Evolutionary conservation across 2,888 invertebrate genomes (phyloP).

Genomic region (Listrodromus nycthemerus): DNA sequence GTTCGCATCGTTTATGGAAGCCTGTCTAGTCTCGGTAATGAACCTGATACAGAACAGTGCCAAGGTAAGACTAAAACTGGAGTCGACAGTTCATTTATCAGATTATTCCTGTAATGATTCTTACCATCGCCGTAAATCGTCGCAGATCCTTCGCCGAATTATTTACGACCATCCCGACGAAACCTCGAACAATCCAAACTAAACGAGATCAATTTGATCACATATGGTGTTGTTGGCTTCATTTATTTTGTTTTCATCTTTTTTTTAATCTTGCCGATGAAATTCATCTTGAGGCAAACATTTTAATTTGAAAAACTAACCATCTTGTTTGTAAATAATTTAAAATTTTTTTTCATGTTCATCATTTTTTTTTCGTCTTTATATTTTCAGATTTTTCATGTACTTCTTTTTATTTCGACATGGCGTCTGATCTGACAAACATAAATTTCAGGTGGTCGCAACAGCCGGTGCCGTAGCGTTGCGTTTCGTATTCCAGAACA

Average conservation of each 20-base stretch:
- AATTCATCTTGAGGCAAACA: not conserved
- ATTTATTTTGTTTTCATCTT: not conserved
- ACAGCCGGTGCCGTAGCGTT: slow-evolving; percentile 94
- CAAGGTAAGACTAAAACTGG: slow-evolving; percentile 88
- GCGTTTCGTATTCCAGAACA: slow-evolving; percentile 94
- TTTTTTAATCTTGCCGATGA: not conserved
- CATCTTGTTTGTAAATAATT: no score
- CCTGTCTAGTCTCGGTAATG: slow-evolving; percentile 93
- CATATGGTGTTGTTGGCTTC: not conserved
- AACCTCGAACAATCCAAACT: slow-evolving; percentile 55
- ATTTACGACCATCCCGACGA: slow-evolving; percentile 61
- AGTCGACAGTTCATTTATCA: not conserved
- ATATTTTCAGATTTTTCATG: no score
- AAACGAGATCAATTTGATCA: slow-evolving; percentile 33
- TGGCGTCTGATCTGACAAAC: not conserved
- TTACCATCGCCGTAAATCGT: slow-evolving; percentile 38
- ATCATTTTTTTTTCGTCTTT: no score
- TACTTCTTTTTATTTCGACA: no score
- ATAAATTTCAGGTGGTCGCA: slow-evolving; percentile 90
- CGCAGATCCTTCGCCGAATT: slow-evolving; percentile 67
- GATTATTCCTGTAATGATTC: not conserved
- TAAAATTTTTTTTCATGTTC: no score
- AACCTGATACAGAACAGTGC: slow-evolving; percentile 97
- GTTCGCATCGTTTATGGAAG: slow-evolving; percentile 94
- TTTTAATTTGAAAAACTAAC: not conserved